Conservation (phyloP, 2,888 invertebrate genomes). For the Marronus borbonicus region DNA sequence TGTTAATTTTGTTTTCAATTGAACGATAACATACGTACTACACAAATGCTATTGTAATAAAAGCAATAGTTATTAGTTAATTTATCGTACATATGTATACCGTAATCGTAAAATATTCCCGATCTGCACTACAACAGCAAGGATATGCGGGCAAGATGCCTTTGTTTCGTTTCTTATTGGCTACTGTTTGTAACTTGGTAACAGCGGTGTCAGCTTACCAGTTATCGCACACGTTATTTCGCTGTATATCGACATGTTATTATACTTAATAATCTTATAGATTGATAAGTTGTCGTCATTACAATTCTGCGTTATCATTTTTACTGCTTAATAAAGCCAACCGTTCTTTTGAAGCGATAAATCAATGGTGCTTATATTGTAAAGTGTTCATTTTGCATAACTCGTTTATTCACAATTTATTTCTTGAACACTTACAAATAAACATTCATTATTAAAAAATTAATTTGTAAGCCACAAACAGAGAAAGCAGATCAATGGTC, state of each 20-base stretch:
- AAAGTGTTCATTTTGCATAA: not conserved
- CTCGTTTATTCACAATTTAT: too few species aligned
- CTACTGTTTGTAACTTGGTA: constrained; percentile 24
- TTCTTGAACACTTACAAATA: too few species aligned
- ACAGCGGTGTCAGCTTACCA: constrained; percentile 41
- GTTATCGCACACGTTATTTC: constrained; percentile 26
- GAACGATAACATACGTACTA: not conserved
- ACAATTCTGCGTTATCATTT: not conserved
- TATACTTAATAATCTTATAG: not conserved
- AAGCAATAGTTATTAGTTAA: constrained; percentile 15
- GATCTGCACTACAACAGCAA: constrained; percentile 19
- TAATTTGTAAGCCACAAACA: too few species aligned
- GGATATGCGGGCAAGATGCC: constrained; percentile 21
- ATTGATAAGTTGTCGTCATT: constrained; percentile 9
- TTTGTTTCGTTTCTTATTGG: constrained; percentile 30
- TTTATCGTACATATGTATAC: not conserved
- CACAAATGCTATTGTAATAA: not conserved
- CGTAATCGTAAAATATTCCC: constrained; percentile 15
- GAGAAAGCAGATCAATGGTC: too few species aligned
- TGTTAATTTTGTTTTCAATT: not conserved
- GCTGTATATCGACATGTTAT: constrained; percentile 24
- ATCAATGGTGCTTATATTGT: not conserved
- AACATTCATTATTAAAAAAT: too few species aligned
- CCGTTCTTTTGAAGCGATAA: not conserved
- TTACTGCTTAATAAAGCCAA: constrained; percentile 1